phyloP scores from a whole-genome alignment of 2,888 invertebrate genomes.

The Sphaeridia pumilis region DNA sequence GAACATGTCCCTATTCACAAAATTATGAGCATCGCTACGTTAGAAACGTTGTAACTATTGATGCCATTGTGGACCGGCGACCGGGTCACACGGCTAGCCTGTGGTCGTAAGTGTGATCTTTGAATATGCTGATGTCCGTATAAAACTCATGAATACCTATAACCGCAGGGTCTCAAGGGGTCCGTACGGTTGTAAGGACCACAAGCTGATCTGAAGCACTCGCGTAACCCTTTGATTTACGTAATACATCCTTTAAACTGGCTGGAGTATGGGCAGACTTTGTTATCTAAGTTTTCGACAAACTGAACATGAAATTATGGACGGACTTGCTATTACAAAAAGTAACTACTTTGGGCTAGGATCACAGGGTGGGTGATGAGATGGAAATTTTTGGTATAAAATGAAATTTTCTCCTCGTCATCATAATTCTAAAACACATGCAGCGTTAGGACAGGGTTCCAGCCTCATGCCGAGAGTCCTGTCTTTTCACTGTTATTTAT shows the following conservation, averaged over 20 bases:
- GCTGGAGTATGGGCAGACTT: too few species aligned
- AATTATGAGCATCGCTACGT: too few species aligned
- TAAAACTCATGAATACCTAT: background rate
- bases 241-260: too few species aligned
- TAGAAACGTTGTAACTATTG: too few species aligned
- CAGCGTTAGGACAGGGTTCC: background rate
- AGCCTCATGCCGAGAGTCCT: background rate
- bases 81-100: background rate
- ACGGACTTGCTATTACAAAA: too few species aligned
- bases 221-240: conserved; percentile 21
- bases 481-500: background rate
- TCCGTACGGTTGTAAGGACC: conserved; percentile 16
- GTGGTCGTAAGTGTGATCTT: background rate
- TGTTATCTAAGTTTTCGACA: too few species aligned
- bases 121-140: background rate
- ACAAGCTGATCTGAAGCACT: conserved; percentile 17
- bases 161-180: conserved; percentile 20
- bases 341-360: too few species aligned
- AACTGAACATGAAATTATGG: too few species aligned
- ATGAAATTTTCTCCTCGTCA: background rate
- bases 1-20: too few species aligned
- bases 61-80: background rate
- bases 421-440: background rate
- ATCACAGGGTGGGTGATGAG: too few species aligned
- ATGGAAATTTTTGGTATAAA: too few species aligned